Evolutionary conservation across 2,888 invertebrate species (phyloP), one percentile per base, ranked within the genome.

Genomic region (Tachystola acroxantha): DNA sequence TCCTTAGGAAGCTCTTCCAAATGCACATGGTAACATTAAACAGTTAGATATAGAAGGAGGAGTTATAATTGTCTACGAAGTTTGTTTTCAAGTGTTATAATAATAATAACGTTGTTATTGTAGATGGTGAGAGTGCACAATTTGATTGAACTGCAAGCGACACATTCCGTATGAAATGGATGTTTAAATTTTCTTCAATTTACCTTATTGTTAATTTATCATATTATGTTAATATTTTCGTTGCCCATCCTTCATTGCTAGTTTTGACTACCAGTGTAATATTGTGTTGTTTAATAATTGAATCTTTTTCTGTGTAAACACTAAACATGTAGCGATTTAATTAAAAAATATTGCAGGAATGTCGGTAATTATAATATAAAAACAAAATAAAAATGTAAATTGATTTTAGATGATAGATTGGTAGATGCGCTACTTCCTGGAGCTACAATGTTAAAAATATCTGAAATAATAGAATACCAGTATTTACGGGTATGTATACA

Each of bases 371-470:
- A 56, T 57, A 64, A 58, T n/a, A 24, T 24, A 41, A 61, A n/a
- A n/a, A n/a, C 9, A 20, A 61, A 64, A 57, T 58, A 55, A 51
- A 47, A 68, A 63, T 69, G 66, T 70, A 69, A 71, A 65, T 64
- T 69, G 70, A 73, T 68, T 71, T 68, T 82, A 82, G 79, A 60
- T 51, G 52, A 77, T 84, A 84, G 85, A 81, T 82, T 80, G 81
- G 78, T 86, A 86, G 85, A 80, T 80, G 82, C 84, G 84, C 85
- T 85, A 79, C 69, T 77, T 78, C 72, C 78, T 68, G 81, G 81
- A 80, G 75, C 58, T 77, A 76, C 50, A 48, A 64, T 62, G 57
- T 64, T 65, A 60, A 61, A 61, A 63, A 64, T 60, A 57, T 57
- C 55, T 59, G 57, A 53, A 64, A 51, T 56, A 58, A 62, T 30